phyloP scores from a whole-genome alignment of 2,113 vertebrate species.

The Cervus canadensis region DNA sequence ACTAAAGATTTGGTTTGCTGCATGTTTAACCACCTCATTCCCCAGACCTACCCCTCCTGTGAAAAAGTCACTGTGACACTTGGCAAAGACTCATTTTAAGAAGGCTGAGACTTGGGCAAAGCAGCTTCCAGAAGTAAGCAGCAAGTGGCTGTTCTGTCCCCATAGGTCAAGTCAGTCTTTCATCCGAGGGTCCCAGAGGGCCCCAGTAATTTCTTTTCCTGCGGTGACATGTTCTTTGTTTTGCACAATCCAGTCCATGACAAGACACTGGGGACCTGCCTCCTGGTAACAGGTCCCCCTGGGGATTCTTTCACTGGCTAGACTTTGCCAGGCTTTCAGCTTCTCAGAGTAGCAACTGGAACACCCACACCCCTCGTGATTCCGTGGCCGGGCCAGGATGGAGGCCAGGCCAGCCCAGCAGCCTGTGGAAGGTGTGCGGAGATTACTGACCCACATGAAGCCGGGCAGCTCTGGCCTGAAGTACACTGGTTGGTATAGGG shows the following conservation, averaged over 20 bases:
- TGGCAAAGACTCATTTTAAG: neutral
- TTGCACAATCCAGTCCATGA: conserved; percentile 51
- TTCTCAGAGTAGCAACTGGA: fast-evolving
- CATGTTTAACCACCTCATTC: neutral
- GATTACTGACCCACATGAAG: neutral
- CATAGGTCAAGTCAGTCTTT: conserved; percentile 47
- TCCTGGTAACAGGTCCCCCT: neutral
- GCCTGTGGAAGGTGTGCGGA: neutral
- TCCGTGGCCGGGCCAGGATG: neutral
- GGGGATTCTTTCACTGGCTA: neutral
- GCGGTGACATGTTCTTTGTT: conserved; percentile 52
- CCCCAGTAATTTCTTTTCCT: conserved; percentile 56
- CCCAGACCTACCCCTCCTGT: neutral
- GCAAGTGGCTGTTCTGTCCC: conserved; percentile 65
- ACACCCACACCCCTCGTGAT: neutral
- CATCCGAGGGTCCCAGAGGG: conserved; percentile 56
- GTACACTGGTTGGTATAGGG: conserved; percentile 68
- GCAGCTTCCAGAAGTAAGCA: neutral
- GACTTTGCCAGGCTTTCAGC: neutral
- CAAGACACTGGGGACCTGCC: conserved; percentile 44
- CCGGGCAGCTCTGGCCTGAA: neutral
- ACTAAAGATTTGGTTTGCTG: neutral
- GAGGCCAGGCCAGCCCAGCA: neutral
- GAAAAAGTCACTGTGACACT: neutral
- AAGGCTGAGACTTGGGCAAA: conserved; percentile 12